Conservation (phyloP, 2,888 invertebrate species). For the Lithophane semibrunnea region DNA sequence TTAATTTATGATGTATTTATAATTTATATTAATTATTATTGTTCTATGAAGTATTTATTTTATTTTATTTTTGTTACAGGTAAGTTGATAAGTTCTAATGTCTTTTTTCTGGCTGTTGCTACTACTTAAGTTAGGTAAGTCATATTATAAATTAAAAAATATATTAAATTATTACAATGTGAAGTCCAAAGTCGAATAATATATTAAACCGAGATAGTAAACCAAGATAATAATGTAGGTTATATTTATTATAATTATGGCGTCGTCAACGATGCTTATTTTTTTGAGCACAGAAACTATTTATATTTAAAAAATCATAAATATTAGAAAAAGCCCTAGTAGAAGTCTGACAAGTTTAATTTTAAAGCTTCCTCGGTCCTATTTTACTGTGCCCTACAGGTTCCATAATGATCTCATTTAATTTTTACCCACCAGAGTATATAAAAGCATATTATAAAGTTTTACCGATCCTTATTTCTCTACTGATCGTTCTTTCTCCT, state of each 20-base stretch:
- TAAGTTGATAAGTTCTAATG: conserved; percentile 42
- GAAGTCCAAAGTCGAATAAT: neutral
- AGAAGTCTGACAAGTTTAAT: too few relatives aligned
- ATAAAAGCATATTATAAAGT: too few relatives aligned
- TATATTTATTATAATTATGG: too few relatives aligned
- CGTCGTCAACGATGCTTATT: too few relatives aligned
- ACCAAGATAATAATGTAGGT: too few relatives aligned
- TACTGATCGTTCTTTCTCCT: too few relatives aligned
- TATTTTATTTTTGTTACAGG: conserved; percentile 37
- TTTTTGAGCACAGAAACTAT: neutral
- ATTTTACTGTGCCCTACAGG: too few relatives aligned
- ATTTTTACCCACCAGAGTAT: too few relatives aligned
- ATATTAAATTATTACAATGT: neutral
- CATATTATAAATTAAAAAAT: too few relatives aligned
- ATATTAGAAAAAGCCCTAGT: neutral
- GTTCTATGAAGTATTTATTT: neutral
- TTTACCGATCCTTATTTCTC: too few relatives aligned
- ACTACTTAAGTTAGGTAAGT: conserved; percentile 20
- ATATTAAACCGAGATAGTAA: neutral
- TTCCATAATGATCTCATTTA: too few relatives aligned
- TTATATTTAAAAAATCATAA: neutral
- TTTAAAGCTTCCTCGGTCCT: too few relatives aligned
- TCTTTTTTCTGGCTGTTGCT: neutral
- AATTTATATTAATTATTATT: conserved; percentile 15
- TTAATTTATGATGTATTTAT: conserved; percentile 11